Conservation (phyloP, 2,888 invertebrate species). For the Stenoptilia bipunctidactyla region DNA sequence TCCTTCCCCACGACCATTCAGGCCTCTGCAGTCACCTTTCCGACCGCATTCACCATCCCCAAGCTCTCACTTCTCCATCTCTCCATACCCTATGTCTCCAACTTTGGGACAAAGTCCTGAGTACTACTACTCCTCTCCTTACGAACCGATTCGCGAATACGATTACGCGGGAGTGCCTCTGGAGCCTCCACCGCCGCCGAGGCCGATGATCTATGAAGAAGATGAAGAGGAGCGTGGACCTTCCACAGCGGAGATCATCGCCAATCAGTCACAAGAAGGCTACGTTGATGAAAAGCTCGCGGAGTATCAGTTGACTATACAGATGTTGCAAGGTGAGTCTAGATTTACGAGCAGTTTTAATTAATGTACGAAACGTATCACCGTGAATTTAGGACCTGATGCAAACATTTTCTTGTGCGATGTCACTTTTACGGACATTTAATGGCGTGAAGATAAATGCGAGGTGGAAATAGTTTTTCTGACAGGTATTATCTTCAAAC, state of each 20-base stretch:
- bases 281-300: constrained; percentile 94
- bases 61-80: constrained; percentile 63
- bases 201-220: constrained; percentile 74
- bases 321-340: constrained; percentile 86
- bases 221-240: constrained; percentile 84
- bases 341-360: too few relatives aligned
- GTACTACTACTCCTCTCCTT: constrained; percentile 71
- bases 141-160: constrained; percentile 72
- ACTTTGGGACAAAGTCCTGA: constrained; percentile 73
- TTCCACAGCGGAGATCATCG: constrained; percentile 92
- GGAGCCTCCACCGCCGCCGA: constrained; percentile 82
- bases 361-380: too few relatives aligned
- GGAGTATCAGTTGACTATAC: constrained; percentile 93
- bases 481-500: too few relatives aligned
- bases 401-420: too few relatives aligned
- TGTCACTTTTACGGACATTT: too few relatives aligned
- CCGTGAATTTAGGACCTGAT: too few relatives aligned
- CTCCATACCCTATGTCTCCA: constrained; percentile 67
- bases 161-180: constrained; percentile 82
- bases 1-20: constrained; percentile 62
- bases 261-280: constrained; percentile 94
- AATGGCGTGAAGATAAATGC: too few relatives aligned
- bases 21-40: constrained; percentile 59
- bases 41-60: constrained; percentile 60
- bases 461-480: too few relatives aligned